Base-by-base conservation (phyloP, 2,888 invertebrate genomes). In the Agapostemon virescens region DNA sequence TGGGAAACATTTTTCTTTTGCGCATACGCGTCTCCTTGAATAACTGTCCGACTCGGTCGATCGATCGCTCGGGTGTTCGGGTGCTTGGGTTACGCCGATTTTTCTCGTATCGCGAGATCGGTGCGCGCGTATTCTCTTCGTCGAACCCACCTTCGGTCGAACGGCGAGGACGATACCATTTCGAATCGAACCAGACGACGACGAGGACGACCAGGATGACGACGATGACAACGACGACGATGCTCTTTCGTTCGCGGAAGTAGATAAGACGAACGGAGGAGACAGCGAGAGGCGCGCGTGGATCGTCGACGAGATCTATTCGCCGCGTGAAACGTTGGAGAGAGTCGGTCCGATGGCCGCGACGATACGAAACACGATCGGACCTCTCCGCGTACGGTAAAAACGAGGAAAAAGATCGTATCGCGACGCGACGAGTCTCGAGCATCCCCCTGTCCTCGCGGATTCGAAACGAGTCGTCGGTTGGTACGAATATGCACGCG, bases 391-490 rank as follows among this genome's bases (percentile, higher is more conserved):
- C 1, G 9, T 9, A 11, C 38, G 38, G 38, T 38, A 11, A 38
- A 38, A 45, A 45, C 38, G 23, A 68, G n/a, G n/a, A n/a, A n/a
- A n/a, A n/a, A n/a, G n/a, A n/a, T n/a, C n/a, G n/a, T n/a, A n/a
- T n/a, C n/a, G n/a, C n/a, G n/a, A n/a, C 23, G 52, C 5, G 63
- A 55, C 5, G 63, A 55, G 30, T 45, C 45, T 69, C 33, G 23
- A 33, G 64, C 74, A 45, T 61, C 68, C 49, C 68, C 40, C 70
- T 58, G 76, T 74, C 74, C 84, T 84, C 75, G 83, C 45, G 72
- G 63, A 55, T 84, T 84, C 33, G 82, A 73, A 63, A 58, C 81
- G 79, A 69, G 33, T 36, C 61, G 70, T 72, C 67, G 49, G 38
- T 33, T 52, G 49, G 61, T 77, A 55, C 40, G 67, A 80, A 64